Base-by-base conservation (phyloP, 2,113 vertebrate genomes). In the Nerophis ophidion region DNA sequence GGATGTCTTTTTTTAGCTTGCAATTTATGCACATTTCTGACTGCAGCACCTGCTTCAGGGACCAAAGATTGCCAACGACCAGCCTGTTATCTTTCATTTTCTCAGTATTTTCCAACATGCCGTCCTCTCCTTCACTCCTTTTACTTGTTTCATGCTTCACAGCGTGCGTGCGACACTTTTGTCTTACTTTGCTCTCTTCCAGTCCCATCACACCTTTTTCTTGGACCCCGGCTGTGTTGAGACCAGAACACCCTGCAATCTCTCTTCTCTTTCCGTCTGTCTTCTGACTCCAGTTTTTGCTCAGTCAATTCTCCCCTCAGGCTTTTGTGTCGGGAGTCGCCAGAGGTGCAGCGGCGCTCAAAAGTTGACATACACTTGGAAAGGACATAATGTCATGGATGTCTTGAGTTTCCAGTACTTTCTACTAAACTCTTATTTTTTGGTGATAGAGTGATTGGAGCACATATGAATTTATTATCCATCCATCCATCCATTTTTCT, bases 291-390 rank as follows among this genome's bases (percentile, higher is more conserved):
- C 55, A 57, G 51, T 79, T 61, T 61, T 59, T 8, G 35, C 35
- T 68, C 63, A 4, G 19, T 49, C 63, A 13, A 44, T 48, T 66
- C 53, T 33, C 51, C 49, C 60, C 44, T 4, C 57, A 55, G 70
- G 62, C 45, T 14, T 44, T 12, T 2, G 46, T 63, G 68, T 72
- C 55, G 69, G 62, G 60, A 48, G 65, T 46, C 46, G 71, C 69
- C 60, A 42, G 53, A 44, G 57, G 76, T 48, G 4, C 26, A 26
- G 26, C 4, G 3, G 26, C 2, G 26, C 3, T 26, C 26, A 26
- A 26, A 26, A 26, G 26, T 26, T 26, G 3, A 26, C 26, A 26
- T 26, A 26, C 19, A 26, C 19, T 26, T 26, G 19, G 1, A 26
- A 26, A 26, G 19, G 3, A 26, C 19, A 26, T 26, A 26, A 2